phyloP scores from a whole-genome alignment of 2,113 vertebrate genomes.

The Grammomys surdaster region DNA sequence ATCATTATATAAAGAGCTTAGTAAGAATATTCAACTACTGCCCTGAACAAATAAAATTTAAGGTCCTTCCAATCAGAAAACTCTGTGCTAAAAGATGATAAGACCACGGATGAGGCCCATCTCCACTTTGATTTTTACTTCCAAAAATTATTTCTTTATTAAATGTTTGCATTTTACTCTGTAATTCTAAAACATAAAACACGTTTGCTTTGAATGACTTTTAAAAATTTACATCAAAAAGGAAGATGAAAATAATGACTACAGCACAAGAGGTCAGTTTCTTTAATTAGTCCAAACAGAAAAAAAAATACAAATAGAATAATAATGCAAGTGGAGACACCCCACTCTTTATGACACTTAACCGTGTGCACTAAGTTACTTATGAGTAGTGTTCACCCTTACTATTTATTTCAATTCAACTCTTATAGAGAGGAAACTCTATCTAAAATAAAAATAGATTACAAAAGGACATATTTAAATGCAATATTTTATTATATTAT shows the following conservation, averaged over 20 bases:
- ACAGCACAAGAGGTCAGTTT: not conserved
- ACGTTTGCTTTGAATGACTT: not conserved
- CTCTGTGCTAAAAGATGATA: not conserved
- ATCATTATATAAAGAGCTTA: not conserved
- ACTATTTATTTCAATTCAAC: conserved; percentile 29
- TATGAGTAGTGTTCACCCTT: conserved; percentile 5
- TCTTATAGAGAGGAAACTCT: conserved; percentile 3
- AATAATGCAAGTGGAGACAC: conserved; percentile 1
- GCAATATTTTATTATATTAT: not conserved
- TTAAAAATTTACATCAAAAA: not conserved
- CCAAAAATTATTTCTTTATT: not conserved
- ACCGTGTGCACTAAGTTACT: not conserved
- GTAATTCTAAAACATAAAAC: not conserved
- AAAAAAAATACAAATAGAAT: not conserved
- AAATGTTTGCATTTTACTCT: not conserved
- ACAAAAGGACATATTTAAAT: not conserved
- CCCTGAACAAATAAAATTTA: not conserved
- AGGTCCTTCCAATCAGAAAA: not conserved
- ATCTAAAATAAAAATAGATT: conserved; percentile 27
- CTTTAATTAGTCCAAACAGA: not conserved
- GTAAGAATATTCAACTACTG: not conserved
- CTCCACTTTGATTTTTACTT: not conserved
- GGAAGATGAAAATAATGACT: not conserved
- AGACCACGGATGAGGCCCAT: not conserved
- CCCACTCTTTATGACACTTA: not conserved